A percentile compares a stretch with the other conserved stretches of the same genome.
phyloP scores from a whole-genome alignment of 2,113 vertebrate species.

The Dinomys branickii region DNA sequence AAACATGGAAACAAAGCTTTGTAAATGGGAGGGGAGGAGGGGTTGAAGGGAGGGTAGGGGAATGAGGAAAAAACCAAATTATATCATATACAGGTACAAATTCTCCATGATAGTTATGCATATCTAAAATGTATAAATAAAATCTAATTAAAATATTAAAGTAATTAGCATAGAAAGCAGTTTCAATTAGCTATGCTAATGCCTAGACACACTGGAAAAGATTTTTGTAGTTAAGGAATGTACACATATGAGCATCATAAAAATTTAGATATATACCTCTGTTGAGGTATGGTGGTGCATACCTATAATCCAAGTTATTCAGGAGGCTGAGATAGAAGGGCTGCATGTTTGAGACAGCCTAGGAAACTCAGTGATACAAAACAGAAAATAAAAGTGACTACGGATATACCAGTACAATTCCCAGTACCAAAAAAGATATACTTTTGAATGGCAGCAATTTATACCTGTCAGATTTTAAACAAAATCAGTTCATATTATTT shows the following conservation, averaged over 20 bases:
- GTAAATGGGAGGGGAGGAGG: too few species aligned
- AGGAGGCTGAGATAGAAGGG: background rate
- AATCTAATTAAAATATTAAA: background rate
- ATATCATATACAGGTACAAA: too few species aligned
- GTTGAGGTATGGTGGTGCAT: background rate
- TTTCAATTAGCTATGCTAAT: background rate
- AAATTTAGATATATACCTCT: background rate
- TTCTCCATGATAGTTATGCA: too few species aligned
- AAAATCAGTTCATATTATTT: background rate
- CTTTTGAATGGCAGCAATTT: background rate
- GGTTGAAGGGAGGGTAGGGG: too few species aligned
- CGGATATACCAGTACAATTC: background rate
- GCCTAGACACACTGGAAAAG: background rate
- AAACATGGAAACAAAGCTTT: too few species aligned
- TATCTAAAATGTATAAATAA: too few species aligned
- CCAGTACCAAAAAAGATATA: background rate
- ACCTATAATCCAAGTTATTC: background rate
- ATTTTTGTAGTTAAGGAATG: background rate
- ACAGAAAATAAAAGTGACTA: background rate
- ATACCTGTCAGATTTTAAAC: background rate
- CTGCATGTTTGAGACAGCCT: background rate
- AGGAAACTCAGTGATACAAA: background rate
- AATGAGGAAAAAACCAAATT: too few species aligned
- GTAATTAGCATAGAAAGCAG: background rate
- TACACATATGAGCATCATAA: background rate